Base-by-base conservation (phyloP, 92 coral and sea anemone species). In the Montipora capitata region DNA sequence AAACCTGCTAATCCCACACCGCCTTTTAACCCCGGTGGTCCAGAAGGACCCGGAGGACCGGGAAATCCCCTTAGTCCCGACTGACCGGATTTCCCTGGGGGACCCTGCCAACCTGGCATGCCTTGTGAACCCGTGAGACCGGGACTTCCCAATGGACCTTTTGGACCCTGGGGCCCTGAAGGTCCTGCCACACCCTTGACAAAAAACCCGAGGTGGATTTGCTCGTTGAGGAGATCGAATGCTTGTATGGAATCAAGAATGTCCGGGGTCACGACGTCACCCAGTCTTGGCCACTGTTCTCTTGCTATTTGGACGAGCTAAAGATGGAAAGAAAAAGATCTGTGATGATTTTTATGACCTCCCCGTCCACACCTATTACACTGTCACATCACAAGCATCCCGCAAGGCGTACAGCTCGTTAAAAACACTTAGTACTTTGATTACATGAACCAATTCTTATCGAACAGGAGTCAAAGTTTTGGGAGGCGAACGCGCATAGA, bases 171-270 rank as follows among this genome's bases (percentile, higher is more conserved):
- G 40, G 94, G 90, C 5, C 99, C 99, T 9, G 93, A 96, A 41
- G 98, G 91, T 27, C 99, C 99, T 12, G 85, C 94, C 5, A 93
- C 89, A 15, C 99, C 99, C 86, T 85, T 87, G 82, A 96, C 68
- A 58, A 96, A 95, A 89, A 96, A 88, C 27, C 99, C 99, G 62
- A 96, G 76, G 18, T 98, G 93, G 40, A 96, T 81, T 59, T 89
- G 93, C 83, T 93, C 94, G 88, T 90, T 89, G 68, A 96, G 94
- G 40, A 95, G 88, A 7, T 92, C 94, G 67, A 92, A 86, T 57
- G 88, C 89, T 67, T 90, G 87, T 38, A 96, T 39, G 75, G 96
- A 85, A 86, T 93, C 94, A 10, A 96, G 89, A 66, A 96, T 82
- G 20, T 96, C 98, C 74, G 92, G 95, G 41, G 98, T 95, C 13